Percentiles rank a stretch among this genome's conserved stretches.
Evolutionary conservation across 1,140 invertebrate genomes (phyloP).

Genomic region (Parasteatoda tepidariorum): DNA sequence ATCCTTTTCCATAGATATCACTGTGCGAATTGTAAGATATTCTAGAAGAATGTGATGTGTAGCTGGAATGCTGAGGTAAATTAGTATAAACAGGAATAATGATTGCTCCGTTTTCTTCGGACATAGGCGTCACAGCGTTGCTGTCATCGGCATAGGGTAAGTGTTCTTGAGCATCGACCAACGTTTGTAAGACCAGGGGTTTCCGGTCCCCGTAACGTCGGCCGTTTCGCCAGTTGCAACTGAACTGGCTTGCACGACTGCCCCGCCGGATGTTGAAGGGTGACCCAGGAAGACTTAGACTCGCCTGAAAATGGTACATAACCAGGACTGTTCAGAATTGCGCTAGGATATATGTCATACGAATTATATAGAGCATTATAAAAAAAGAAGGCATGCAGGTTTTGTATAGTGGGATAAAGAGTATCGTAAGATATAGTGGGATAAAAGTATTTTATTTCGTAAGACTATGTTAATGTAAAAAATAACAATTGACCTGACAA

Average conservation of each 20-base stretch:
- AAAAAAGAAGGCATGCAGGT: too few species aligned
- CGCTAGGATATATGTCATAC: neutral
- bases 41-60: constrained; percentile 91
- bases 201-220: constrained; percentile 84
- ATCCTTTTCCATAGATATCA: constrained; percentile 79
- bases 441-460: too few species aligned
- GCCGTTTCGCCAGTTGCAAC: constrained; percentile 77
- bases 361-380: too few species aligned
- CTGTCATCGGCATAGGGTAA: constrained; percentile 97
- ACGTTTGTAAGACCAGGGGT: constrained; percentile 92
- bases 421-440: too few species aligned
- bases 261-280: constrained; percentile 91
- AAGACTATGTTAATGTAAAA: too few species aligned
- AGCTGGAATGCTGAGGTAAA: constrained; percentile 85
- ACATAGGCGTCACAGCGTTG: constrained; percentile 97
- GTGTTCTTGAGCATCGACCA: constrained; percentile 95
- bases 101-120: constrained; percentile 95
- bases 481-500: too few species aligned
- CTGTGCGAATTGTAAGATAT: constrained; percentile 94
- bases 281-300: constrained; percentile 94
- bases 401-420: too few species aligned
- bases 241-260: constrained; percentile 90
- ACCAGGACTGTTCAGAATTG: neutral
- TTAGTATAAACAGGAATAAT: constrained; percentile 84
- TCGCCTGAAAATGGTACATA: constrained; percentile 78